Percentiles rank a stretch among this genome's conserved stretches.
phyloP scores from a whole-genome alignment of 2,113 vertebrate genomes.

The Peromyscus californicus region DNA sequence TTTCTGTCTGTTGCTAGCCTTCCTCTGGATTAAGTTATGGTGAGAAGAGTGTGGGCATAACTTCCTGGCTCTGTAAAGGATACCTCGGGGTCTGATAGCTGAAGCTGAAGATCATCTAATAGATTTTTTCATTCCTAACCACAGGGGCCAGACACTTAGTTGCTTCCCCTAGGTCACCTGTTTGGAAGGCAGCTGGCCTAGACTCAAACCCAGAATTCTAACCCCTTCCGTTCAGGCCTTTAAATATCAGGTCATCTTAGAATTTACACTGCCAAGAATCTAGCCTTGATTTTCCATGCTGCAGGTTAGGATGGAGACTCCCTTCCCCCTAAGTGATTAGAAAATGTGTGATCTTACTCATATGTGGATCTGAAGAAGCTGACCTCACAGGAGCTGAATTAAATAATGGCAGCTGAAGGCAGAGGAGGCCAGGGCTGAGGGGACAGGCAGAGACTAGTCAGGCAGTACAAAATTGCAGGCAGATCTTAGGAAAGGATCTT shows the following conservation, averaged over 20 bases:
- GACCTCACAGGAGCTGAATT: background rate
- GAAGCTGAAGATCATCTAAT: background rate
- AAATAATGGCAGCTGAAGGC: background rate
- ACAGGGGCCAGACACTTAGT: background rate
- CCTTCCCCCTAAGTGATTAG: background rate
- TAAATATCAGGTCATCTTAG: background rate
- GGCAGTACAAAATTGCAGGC: background rate
- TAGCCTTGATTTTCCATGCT: background rate
- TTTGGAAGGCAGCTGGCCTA: background rate
- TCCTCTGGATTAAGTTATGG: background rate
- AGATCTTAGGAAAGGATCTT: background rate
- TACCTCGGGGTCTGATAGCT: background rate
- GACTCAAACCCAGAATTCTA: background rate
- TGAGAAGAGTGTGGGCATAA: background rate
- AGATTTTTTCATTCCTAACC: background rate
- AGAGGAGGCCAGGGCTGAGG: no score
- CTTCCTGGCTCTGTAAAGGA: background rate
- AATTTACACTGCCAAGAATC: background rate
- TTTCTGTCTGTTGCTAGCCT: background rate
- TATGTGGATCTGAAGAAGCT: background rate
- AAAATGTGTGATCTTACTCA: background rate
- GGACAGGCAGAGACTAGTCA: background rate
- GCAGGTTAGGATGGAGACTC: background rate
- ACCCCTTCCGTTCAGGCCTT: background rate
- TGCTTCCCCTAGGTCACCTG: background rate